Evolutionary conservation across 2,797 vertebrate genomes (phyloP), one percentile per base, ranked within the genome.

Genomic region (Lutjanus campechanus): DNA sequence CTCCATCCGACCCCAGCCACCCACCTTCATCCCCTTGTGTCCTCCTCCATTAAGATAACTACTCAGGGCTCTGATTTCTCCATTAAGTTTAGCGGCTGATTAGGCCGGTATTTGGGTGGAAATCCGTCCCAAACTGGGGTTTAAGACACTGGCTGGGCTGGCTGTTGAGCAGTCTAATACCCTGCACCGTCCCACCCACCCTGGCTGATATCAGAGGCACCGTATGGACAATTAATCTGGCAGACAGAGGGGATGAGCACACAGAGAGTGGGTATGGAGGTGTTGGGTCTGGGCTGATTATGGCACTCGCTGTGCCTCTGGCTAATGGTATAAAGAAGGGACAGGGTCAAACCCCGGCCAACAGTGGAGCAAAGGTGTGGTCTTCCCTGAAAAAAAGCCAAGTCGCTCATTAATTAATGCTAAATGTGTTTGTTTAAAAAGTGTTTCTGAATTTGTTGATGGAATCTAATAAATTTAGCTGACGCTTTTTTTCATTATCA

Each of bases 41-140:
- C 83, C 81, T 92, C 86, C 89, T 85, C 91, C 89, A 93, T 95
- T 96, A 93, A 91, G 92, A 95, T 94, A 94, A 93, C 88, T 85
- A 92, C 80, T 83, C 77, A 84, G 60, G 56, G 81, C 77, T 85
- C 74, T 60, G 82, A 90, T 91, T 93, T 94, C 83, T 85, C 68
- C 56, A 85, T 87, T 90, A 90, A 78, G 76, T 78, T 92, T 86
- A 90, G 61, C 56, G 59, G 83, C 75, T 89, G 85, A 93, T 93
- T 91, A 92, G 69, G 84, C 69, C 71, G n/a, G 77, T 83, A 87
- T 90, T 89, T 89, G 85, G 85, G 82, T 76, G 82, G 67, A 85
- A 88, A 92, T 88, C 81, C 64, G 66, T 84, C 68, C 73, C 86
- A 90, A 91, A 88, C 69, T 9, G 8, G 53, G 73, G 77, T 82